Conservation (phyloP, 2,113 vertebrate genomes). For the Acanthisitta chloris region DNA sequence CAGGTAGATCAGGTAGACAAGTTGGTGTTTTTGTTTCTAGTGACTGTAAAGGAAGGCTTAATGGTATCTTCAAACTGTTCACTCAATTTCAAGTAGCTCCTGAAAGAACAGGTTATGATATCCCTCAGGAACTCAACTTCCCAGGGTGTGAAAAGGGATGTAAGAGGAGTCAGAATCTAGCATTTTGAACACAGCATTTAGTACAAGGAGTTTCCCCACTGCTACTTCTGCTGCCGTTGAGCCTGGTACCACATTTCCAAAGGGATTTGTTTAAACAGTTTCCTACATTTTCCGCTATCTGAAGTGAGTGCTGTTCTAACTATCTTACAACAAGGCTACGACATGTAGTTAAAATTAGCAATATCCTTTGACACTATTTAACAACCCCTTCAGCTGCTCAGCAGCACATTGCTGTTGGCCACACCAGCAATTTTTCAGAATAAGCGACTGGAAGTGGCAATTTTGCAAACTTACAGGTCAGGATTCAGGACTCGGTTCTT, state of each 20-base stretch:
- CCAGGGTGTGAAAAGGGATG: neutral
- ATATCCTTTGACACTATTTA: neutral
- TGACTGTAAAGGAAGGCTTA: neutral
- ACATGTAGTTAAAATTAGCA: neutral
- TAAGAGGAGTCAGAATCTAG: neutral
- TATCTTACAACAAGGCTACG: neutral
- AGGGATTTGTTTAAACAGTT: neutral
- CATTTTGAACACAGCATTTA: neutral
- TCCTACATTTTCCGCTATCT: neutral
- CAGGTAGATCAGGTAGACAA: neutral
- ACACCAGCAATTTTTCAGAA: neutral
- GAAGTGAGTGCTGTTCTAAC: neutral
- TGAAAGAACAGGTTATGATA: neutral
- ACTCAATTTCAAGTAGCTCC: neutral
- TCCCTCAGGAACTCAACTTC: neutral
- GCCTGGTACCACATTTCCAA: neutral
- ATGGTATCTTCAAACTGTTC: neutral
- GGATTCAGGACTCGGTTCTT: neutral
- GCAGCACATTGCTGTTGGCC: neutral
- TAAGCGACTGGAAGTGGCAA: neutral
- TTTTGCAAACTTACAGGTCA: neutral
- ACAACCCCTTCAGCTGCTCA: neutral
- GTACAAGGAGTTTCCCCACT: neutral
- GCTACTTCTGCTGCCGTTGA: neutral
- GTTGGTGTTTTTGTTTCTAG: neutral